phyloP scores from a whole-genome alignment of 2,113 vertebrate genomes.

The Mesitornis unicolor region DNA sequence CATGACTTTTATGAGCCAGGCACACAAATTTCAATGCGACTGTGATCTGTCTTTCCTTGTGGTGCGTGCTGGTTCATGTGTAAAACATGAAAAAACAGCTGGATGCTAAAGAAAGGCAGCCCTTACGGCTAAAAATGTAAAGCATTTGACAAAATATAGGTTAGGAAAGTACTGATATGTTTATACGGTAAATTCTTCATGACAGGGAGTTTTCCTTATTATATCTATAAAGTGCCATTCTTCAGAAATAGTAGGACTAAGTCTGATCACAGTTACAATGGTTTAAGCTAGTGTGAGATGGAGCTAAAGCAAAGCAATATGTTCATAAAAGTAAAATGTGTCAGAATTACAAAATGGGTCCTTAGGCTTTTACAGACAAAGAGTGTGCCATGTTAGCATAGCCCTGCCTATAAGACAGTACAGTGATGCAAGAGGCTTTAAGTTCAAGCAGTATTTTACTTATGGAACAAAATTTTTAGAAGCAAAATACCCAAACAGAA shows the following conservation, averaged over 20 bases:
- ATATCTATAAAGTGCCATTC: background rate
- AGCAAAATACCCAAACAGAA: background rate
- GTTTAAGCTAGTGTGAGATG: background rate
- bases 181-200: background rate
- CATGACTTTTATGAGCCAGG: slow-evolving; percentile 28
- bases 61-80: background rate
- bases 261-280: background rate
- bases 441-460: background rate
- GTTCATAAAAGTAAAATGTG: background rate
- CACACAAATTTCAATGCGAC: slow-evolving; percentile 35
- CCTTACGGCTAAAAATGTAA: background rate
- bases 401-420: background rate
- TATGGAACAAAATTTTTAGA: background rate
- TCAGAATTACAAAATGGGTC: background rate
- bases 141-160: slow-evolving; percentile 7
- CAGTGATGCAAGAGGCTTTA: background rate
- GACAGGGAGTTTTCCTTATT: background rate
- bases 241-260: background rate
- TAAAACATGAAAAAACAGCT: background rate
- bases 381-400: background rate
- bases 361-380: background rate
- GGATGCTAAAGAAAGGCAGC: background rate
- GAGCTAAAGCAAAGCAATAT: background rate
- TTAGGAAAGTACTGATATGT: background rate
- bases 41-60: slow-evolving; percentile 18